These are phyloP conservation scores for Phasianus colchicus DNA, from an alignment of 2,113 vertebrate species.

Conservation along the genomic window DNA sequence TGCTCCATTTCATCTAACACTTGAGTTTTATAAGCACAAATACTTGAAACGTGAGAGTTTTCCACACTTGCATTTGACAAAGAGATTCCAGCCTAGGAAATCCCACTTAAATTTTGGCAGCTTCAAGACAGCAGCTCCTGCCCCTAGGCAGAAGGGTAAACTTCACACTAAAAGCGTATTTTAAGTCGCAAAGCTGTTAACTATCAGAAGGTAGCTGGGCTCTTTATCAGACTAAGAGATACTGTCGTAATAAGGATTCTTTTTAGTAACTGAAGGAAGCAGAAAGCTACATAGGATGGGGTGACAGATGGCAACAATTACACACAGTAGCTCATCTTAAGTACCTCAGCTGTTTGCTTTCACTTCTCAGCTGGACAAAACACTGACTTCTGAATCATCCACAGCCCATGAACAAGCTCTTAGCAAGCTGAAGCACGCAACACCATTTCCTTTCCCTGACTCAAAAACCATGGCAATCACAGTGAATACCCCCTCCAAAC, in stretches of 20 bases:
- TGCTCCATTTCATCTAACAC: conserved; percentile 3
- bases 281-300: conserved; percentile 13
- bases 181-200: conserved; percentile 29
- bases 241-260: neutral
- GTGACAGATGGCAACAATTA: conserved; percentile 40
- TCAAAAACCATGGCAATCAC: neutral
- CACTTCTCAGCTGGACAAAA: conserved; percentile 42
- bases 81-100: conserved; percentile 31
- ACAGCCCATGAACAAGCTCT: neutral
- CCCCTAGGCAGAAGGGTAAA: conserved; percentile 33
- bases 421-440: neutral
- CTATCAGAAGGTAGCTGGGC: neutral
- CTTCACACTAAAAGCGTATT: neutral
- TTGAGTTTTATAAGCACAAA: conserved; percentile 39
- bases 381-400: conserved; percentile 22
- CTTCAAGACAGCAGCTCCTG: neutral
- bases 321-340: neutral
- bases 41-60: conserved; percentile 35
- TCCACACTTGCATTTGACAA: neutral
- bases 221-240: neutral
- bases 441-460: neutral
- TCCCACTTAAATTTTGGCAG: conserved; percentile 36
- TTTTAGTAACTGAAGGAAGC: conserved; percentile 23
- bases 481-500: no score
- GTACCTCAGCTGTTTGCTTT: conserved; percentile 37